phyloP scores from a whole-genome alignment of 2,113 vertebrate genomes.

The Oenanthe melanoleuca region DNA sequence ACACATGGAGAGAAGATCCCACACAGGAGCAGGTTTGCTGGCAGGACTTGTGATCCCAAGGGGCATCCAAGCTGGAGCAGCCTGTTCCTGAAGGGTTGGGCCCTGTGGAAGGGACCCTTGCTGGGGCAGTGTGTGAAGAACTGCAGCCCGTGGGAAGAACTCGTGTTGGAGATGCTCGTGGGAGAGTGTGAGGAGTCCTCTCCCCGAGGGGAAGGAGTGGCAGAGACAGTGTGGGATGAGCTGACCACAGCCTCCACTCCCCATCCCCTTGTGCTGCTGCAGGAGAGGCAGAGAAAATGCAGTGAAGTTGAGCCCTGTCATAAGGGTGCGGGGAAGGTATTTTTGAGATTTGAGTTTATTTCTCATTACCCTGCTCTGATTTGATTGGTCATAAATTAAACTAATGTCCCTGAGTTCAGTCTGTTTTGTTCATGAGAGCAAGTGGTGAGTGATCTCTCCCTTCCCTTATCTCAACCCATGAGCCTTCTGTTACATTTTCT shows the following conservation, averaged over 20 bases:
- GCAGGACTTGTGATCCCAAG: neutral
- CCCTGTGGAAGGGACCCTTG: rapidly evolving
- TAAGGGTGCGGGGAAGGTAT: neutral
- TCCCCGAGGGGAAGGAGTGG: neutral
- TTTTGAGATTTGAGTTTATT: neutral
- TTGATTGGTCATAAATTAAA: neutral
- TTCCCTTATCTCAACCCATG: neutral
- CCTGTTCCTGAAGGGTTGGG: neutral
- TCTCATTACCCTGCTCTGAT: neutral
- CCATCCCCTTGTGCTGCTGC: neutral
- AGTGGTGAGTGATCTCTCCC: neutral
- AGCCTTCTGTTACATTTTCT: neutral
- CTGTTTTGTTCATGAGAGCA: rapidly evolving
- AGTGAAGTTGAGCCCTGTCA: neutral
- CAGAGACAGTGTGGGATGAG: neutral
- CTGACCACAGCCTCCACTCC: neutral
- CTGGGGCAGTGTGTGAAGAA: neutral
- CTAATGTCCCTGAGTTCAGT: neutral
- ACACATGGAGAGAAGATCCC: neutral
- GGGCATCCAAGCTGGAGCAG: neutral
- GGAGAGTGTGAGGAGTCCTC: neutral
- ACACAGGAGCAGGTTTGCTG: neutral
- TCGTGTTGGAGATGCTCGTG: neutral
- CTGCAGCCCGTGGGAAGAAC: neutral
- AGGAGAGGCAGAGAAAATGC: neutral